Percentiles rank a stretch among this genome's conserved stretches.
phyloP scores from a whole-genome alignment of 30 jellyfish, hydroid and myxozoan species.

The Aurelia sp. region DNA sequence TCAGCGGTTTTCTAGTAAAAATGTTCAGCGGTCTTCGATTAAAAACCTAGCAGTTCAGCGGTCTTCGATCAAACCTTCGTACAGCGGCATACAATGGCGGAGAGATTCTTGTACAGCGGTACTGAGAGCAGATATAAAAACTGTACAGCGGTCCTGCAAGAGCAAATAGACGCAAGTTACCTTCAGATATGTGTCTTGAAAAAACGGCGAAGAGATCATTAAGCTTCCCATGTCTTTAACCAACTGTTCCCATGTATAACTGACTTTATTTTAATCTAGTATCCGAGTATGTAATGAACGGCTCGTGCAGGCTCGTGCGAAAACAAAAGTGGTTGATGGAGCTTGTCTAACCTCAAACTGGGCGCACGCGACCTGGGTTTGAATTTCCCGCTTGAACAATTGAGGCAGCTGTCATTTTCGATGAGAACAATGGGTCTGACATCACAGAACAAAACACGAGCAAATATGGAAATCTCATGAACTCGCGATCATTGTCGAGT shows the following conservation, averaged over 20 bases:
- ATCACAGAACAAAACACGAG: conserved; percentile 47
- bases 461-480: conserved; percentile 39
- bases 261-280: not conserved
- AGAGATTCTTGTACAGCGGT: conserved; percentile 17
- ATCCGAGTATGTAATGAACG: conserved; percentile 26
- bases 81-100: conserved; percentile 64
- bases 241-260: conserved; percentile 1
- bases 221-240: conserved; percentile 41
- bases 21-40: conserved; percentile 47
- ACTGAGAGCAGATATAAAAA: not conserved
- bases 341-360: conserved; percentile 24
- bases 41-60: conserved; percentile 35
- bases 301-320: conserved; percentile 83
- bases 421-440: conserved; percentile 21
- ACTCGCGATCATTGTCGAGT: conserved; percentile 68
- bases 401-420: conserved; percentile 64
- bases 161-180: conserved; percentile 3
- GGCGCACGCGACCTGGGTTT: conserved; percentile 71
- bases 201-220: conserved; percentile 21
- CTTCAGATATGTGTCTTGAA: conserved; percentile 43
- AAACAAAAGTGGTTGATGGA: conserved; percentile 1
- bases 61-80: conserved; percentile 28
- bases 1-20: conserved; percentile 3
- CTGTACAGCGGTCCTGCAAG: conserved; percentile 36
- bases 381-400: conserved; percentile 63